Conservation (phyloP, 2,888 invertebrate genomes). For the Nomada fabriciana region DNA sequence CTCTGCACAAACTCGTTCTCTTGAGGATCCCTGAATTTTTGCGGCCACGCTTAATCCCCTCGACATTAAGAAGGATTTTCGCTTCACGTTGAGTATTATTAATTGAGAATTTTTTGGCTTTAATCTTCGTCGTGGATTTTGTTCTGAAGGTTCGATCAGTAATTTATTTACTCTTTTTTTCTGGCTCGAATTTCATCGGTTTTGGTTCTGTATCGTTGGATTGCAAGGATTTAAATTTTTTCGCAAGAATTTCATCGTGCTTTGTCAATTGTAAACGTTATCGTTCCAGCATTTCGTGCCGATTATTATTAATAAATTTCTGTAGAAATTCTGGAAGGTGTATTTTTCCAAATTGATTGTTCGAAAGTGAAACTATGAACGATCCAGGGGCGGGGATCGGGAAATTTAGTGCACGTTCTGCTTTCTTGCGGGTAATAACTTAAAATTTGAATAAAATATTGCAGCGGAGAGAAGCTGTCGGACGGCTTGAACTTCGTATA, state of each 20-base stretch:
- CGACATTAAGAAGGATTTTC: constrained; percentile 7
- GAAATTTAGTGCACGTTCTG: constrained; percentile 19
- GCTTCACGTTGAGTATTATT: neutral
- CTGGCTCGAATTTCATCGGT: neutral
- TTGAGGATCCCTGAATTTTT: constrained; percentile 14
- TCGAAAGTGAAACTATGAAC: neutral
- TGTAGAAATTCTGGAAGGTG: neutral
- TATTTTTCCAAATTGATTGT: neutral
- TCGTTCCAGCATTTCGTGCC: too few species aligned
- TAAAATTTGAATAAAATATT: constrained; percentile 61
- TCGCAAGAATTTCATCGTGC: neutral
- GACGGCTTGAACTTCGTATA: constrained; percentile 52
- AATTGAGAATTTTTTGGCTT: neutral
- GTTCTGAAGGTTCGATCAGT: neutral
- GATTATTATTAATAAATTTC: too few species aligned
- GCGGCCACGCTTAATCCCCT: neutral
- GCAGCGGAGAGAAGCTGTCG: constrained; percentile 47
- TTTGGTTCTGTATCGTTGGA: neutral
- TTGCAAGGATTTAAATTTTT: neutral
- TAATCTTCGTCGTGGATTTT: neutral
- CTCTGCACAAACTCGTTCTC: neutral
- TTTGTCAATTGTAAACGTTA: too few species aligned
- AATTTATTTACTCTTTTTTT: neutral
- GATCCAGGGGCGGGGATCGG: neutral
- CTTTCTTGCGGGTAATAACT: constrained; percentile 38